These are phyloP conservation scores for Nipponacmea schrenckii DNA, from an alignment of 2,888 invertebrate genomes.

Conservation along the genomic window DNA sequence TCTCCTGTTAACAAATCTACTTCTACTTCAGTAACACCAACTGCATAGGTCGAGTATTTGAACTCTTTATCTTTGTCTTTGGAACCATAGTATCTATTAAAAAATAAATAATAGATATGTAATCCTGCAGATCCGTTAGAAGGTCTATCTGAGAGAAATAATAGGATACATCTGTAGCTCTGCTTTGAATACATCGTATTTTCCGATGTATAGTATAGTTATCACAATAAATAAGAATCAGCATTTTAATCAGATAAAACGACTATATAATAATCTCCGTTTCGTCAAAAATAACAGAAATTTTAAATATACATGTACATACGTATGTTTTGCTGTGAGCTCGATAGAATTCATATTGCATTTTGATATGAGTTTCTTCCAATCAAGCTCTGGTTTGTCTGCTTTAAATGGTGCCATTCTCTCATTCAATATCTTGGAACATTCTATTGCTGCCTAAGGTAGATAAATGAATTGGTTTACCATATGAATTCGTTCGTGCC, in stretches of 20 bases:
- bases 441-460: conserved; percentile 49
- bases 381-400: conserved; percentile 47
- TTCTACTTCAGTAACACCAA: conserved; percentile 75
- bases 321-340: conserved; percentile 48
- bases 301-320: too few relatives aligned
- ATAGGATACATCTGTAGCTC: too few relatives aligned
- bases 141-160: not conserved
- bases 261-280: too few relatives aligned
- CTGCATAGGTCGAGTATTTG: conserved; percentile 64
- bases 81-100: not conserved
- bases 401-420: conserved; percentile 57
- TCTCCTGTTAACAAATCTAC: conserved; percentile 84
- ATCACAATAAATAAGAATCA: too few relatives aligned
- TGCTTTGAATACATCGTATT: too few relatives aligned
- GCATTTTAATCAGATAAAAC: too few relatives aligned
- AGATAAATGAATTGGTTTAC: not conserved
- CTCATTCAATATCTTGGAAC: conserved; percentile 55
- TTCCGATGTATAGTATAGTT: too few relatives aligned
- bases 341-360: conserved; percentile 50
- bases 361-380: conserved; percentile 57
- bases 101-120: too few relatives aligned
- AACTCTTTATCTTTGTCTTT: conserved; percentile 10
- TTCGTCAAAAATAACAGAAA: too few relatives aligned
- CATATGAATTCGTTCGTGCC: too few relatives aligned
- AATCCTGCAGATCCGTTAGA: not conserved